phyloP scores from a whole-genome alignment of 2,113 vertebrate species.

The Ctenodactylus gundi region DNA sequence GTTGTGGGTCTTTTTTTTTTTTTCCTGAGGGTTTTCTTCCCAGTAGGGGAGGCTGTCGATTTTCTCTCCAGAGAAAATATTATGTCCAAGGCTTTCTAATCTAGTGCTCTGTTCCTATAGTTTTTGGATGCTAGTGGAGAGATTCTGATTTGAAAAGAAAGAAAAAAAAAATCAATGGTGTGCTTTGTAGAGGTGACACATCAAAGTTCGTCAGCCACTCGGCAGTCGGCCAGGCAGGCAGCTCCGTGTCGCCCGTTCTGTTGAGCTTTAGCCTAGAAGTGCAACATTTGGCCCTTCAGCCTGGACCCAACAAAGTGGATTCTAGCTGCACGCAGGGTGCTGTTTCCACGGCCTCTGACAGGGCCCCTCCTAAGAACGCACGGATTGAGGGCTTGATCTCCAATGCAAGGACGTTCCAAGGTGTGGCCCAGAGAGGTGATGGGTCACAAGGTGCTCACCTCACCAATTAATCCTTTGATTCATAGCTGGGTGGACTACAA shows the following conservation, averaged over 20 bases:
- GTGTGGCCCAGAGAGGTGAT: neutral
- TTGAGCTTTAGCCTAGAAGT: accelerated
- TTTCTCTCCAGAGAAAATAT: slow-evolving; percentile 40
- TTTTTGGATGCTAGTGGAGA: neutral
- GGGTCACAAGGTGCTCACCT: neutral
- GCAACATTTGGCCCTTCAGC: neutral
- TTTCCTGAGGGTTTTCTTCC: neutral
- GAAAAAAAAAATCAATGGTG: slow-evolving; percentile 1
- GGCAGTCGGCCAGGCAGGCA: neutral
- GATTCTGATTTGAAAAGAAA: slow-evolving; percentile 40
- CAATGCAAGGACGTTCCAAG: neutral
- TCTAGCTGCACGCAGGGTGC: accelerated
- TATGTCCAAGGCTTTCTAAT: neutral
- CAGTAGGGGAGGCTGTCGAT: neutral
- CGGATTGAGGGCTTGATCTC: neutral
- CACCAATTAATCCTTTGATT: neutral
- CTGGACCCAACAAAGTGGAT: neutral
- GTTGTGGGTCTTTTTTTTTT: neutral
- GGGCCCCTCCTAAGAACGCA: neutral
- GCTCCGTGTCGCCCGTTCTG: accelerated
- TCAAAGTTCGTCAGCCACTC: neutral
- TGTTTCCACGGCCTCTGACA: accelerated
- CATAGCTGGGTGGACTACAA: neutral
- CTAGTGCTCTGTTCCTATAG: neutral
- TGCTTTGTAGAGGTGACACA: neutral